Conservation (phyloP, 1,140 invertebrate genomes). For the Pissodes strobi region DNA sequence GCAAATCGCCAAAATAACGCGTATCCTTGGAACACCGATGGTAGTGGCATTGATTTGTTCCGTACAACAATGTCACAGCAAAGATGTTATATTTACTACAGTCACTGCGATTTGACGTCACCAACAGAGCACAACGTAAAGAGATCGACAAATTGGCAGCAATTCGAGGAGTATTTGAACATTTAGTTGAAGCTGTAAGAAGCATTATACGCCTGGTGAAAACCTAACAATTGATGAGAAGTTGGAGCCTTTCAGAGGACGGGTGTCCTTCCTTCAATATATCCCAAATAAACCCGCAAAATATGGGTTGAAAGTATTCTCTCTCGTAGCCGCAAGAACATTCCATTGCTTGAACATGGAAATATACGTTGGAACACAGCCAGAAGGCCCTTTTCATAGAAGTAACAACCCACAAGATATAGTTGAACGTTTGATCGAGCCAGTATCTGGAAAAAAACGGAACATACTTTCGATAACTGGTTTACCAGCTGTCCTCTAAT, state of each 20-base stretch:
- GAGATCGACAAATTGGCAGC: conserved; percentile 18
- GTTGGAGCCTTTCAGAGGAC: too few species aligned
- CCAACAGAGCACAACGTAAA: conserved; percentile 6
- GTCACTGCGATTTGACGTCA: conserved; percentile 3
- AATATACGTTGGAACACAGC: background rate
- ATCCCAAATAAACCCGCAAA: too few species aligned
- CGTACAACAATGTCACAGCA: too few species aligned
- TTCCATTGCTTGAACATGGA: conserved; percentile 14
- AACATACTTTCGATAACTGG: background rate
- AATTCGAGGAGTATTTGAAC: conserved; percentile 32
- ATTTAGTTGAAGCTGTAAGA: conserved; percentile 36
- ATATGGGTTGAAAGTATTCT: too few species aligned
- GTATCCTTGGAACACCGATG: conserved; percentile 4
- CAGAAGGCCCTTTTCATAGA: background rate
- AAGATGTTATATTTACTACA: conserved; percentile 10
- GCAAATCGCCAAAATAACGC: conserved; percentile 1
- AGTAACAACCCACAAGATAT: background rate
- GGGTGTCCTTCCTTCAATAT: too few species aligned
- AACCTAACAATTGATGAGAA: conserved; percentile 15
- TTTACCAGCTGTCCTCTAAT: too few species aligned
- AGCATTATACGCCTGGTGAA: conserved; percentile 40
- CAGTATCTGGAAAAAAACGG: background rate
- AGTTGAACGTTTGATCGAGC: background rate
- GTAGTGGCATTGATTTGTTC: too few species aligned
- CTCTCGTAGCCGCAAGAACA: conserved; percentile 4